Conservation (phyloP, 1,140 invertebrate species). For the Melipona quadrifasciata region DNA sequence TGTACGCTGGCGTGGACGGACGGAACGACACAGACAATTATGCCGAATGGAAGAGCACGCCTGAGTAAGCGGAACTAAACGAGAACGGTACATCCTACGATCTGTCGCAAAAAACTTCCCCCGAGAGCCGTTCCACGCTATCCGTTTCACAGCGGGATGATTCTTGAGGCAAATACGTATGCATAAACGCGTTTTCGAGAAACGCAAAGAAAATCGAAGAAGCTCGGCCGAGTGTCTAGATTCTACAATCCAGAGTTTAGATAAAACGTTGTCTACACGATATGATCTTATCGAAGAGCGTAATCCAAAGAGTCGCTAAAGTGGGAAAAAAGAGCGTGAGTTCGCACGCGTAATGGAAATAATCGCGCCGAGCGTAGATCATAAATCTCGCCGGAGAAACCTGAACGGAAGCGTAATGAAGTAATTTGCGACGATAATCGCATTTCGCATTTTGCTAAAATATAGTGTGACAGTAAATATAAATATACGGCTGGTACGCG, state of each 20-base stretch:
- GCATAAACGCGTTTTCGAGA: background rate
- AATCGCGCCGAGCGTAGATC: background rate
- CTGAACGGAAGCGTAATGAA: background rate
- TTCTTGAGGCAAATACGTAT: background rate
- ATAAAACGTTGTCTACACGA: background rate
- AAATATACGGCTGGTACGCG: no score
- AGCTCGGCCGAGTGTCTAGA: no score
- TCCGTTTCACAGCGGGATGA: conserved; percentile 8
- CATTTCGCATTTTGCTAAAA: no score
- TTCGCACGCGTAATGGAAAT: background rate
- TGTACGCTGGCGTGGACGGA: conserved; percentile 39
- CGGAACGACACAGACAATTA: conserved; percentile 52
- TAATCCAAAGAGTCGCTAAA: background rate
- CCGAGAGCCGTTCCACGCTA: conserved; percentile 19
- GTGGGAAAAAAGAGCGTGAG: background rate
- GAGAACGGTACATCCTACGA: conserved; percentile 64
- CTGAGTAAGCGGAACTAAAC: conserved; percentile 61
- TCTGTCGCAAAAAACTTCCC: conserved; percentile 50
- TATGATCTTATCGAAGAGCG: background rate
- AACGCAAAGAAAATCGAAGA: background rate
- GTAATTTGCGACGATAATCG: no score
- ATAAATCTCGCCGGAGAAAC: background rate
- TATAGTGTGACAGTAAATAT: no score
- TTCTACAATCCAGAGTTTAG: background rate
- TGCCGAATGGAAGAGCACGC: conserved; percentile 47